phyloP scores from a whole-genome alignment of 2,797 vertebrate species.

The Mus spretus region DNA sequence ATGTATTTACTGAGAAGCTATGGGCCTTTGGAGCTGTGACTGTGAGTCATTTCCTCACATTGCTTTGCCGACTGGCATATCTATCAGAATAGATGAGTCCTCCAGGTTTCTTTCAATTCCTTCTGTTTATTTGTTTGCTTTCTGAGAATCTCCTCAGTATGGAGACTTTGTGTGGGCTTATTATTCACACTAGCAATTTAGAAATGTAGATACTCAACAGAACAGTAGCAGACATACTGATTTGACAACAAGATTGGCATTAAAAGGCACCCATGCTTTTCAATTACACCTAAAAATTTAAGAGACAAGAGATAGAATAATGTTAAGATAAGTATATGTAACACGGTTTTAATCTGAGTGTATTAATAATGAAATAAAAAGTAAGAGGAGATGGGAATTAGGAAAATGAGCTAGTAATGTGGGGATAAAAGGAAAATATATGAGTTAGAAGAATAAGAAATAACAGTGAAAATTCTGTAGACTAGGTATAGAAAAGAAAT shows the following conservation, averaged over 20 bases:
- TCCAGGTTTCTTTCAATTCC: not conserved
- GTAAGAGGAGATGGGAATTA: not conserved
- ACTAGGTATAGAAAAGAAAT: not conserved
- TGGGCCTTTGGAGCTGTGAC: not conserved
- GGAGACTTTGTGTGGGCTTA: not conserved
- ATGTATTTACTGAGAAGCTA: not conserved
- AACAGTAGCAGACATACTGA: not conserved
- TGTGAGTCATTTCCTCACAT: not conserved
- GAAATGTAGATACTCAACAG: not conserved
- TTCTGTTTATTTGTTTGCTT: not conserved
- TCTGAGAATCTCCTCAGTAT: not conserved
- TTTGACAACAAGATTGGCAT: not conserved
- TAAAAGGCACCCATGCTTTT: not conserved
- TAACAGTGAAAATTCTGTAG: not conserved
- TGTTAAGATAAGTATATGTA: not conserved
- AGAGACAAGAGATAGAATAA: not conserved
- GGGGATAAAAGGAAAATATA: not conserved
- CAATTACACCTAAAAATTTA: not conserved
- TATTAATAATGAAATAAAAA: not conserved
- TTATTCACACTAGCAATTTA: not conserved
- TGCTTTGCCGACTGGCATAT: not conserved
- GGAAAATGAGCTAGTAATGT: not conserved
- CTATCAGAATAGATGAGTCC: not conserved
- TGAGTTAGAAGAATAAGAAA: not conserved
- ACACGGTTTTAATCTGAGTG: not conserved